Percentiles rank a stretch among this genome's conserved stretches.
Conservation (phyloP, 2,113 vertebrate species). For the Seriola dumerili region DNA sequence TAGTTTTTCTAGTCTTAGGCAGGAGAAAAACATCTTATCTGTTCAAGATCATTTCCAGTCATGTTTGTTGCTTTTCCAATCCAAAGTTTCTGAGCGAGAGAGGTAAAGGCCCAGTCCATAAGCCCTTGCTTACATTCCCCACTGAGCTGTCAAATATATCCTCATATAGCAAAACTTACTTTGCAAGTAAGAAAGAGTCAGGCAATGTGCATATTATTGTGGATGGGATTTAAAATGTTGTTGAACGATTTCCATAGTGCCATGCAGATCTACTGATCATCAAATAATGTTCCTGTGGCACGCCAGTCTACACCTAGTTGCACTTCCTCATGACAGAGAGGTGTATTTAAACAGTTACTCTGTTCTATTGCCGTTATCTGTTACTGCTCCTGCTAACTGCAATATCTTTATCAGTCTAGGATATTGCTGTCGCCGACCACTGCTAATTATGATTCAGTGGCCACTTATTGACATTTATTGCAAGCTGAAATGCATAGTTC, state of each 20-base stretch:
- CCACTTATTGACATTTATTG: conserved; percentile 10
- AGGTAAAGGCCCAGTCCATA: background rate
- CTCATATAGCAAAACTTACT: background rate
- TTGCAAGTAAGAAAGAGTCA: background rate
- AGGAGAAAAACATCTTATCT: background rate
- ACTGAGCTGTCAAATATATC: background rate
- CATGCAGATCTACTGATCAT: background rate
- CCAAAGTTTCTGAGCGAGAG: background rate
- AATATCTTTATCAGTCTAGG: background rate
- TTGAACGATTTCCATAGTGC: background rate
- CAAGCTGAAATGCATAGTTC: conserved; percentile 14
- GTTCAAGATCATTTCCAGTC: background rate
- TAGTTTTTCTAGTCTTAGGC: background rate
- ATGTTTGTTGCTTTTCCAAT: background rate
- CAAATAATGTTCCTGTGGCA: background rate
- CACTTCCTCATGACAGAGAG: background rate
- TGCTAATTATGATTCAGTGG: conserved; percentile 34
- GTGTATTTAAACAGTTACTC: background rate
- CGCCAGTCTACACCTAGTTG: background rate
- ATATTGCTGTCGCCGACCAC: conserved; percentile 5
- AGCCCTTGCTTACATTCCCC: background rate
- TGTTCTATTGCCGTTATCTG: no score
- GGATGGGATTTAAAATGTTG: background rate
- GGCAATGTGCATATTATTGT: background rate
- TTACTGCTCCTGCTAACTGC: background rate